phyloP scores from a whole-genome alignment of 2,113 vertebrate genomes.

The Apodemus speciosus region DNA sequence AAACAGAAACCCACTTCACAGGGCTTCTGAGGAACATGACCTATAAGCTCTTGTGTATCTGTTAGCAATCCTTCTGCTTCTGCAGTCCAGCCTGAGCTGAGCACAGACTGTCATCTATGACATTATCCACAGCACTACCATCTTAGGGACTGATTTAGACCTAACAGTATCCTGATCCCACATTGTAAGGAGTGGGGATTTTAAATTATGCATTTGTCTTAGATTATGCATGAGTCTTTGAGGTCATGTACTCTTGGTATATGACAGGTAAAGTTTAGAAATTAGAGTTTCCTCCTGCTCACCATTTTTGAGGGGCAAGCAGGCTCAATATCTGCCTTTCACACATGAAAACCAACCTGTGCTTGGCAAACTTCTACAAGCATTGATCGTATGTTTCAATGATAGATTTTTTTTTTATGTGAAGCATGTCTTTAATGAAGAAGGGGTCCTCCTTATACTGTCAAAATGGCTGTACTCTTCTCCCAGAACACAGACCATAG shows the following conservation, averaged over 20 bases:
- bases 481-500: too few relatives aligned
- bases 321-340: not conserved
- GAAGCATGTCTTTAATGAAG: slow-evolving; percentile 19
- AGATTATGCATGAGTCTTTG: not conserved
- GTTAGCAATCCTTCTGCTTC: too few relatives aligned
- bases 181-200: not conserved
- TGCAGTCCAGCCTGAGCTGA: not conserved
- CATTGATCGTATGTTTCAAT: slow-evolving; percentile 10
- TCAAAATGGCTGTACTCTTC: not conserved
- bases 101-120: not conserved
- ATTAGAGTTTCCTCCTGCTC: not conserved
- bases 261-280: slow-evolving; percentile 18
- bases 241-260: not conserved
- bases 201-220: not conserved
- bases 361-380: not conserved
- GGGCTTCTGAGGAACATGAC: not conserved
- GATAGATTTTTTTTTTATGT: slow-evolving; percentile 26
- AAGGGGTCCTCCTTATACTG: slow-evolving; percentile 11
- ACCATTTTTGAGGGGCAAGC: not conserved
- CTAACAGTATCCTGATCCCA: not conserved
- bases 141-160: not conserved
- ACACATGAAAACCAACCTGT: not conserved
- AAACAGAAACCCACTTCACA: not conserved
- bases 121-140: not conserved
- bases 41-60: too few relatives aligned